Base-by-base conservation (phyloP, 64 coral and sea anemone genomes). In the Pocillopora verrucosa region DNA sequence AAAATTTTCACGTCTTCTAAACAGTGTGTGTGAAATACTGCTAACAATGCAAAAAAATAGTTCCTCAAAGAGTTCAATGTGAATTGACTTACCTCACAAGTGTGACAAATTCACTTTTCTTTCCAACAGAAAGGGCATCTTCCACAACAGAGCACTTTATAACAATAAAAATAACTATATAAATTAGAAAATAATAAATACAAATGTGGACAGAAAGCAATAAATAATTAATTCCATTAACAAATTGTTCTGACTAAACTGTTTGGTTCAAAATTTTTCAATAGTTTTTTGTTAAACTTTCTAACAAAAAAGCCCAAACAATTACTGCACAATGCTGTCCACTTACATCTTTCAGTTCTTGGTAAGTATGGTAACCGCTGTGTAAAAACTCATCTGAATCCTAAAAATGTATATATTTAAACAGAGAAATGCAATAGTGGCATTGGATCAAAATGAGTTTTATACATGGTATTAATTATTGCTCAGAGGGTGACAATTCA, bases 41-140 rank as follows among this genome's bases (percentile, higher is more conserved):
- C 3, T 0, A 63, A 15, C 25, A 22, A 70, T 70, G 25, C 22
- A 5, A 70, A 24, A 11, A 70, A 24, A 11, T 24, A 70, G 5
- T 22, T 11, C 22, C 16, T 20, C 64, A 67, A 67, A 67, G 1
- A 22, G 20, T 24, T 51, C 41, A 51, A 51, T 0, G 20, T 70
- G 67, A 5, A 6, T 26, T 70, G 22, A 16, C 22, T 5, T 80
- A 81, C 79, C 79, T 25, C 79, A 81, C 62, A 34, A 81, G 79
- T 63, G 59, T 36, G 12, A 81, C 79, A 81, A 81, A 81, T 63
- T 81, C 79, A 63, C 59, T 81, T 36, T 59, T 81, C 30, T 81
- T 63, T 81, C 58, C 79, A 81, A 81, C 36, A 16, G 59, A 34
- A 25, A 81, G 79, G 62, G 60, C 79, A 10, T 63, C 24, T 58